Evolutionary conservation across 2,113 vertebrate genomes (phyloP), one percentile per base, ranked within the genome.

Genomic region (Phalacrocorax carbo): DNA sequence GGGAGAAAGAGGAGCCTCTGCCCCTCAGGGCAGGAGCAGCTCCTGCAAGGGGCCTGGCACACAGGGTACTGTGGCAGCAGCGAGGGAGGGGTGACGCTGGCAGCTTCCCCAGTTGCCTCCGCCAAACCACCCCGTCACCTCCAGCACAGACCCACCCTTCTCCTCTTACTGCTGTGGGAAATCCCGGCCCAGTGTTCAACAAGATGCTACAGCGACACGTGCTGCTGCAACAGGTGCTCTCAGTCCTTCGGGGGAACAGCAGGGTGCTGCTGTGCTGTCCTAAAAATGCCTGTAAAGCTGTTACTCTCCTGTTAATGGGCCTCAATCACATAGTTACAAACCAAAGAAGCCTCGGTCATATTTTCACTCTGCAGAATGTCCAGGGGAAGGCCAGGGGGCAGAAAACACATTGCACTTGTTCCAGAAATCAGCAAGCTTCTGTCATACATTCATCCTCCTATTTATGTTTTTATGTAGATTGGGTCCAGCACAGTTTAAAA

Each of bases 161-260:
- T 92, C 44, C 36, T 77, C 75, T 38, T 23, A 3, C 42, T 42
- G 62, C 57, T 70, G 46, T 19, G 32, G 46, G 61, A 86, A 71
- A 79, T 61, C 32, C 64, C 5, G 11, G 34, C 40, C 60, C n/a
- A 55, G 49, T 4, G 5, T 34, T 65, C 44, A 55, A 30, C 54
- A 7, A 29, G 49, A 79, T 36, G 40, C 60, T 70, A 21, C 9
- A 11, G 36, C 0, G 0, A 34, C 54, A 78, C 0, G 0, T 51
- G 58, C 62, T 72, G 23, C 87, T 32, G 20, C n/a, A 7, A 38
- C 34, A 70, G 61, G 34, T 7, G 0, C 13, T 71, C 49, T 40
- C 32, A 32, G 52, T 11, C 66, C 49, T 60, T 38, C 4, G 6
- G 68, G 6, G 2, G 34, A 84, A 30, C 49, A 72, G 46, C 44